A percentile compares a stretch with the other conserved stretches of the same genome.
Conservation (phyloP, 92 coral and sea anemone species). For the Epizoanthus scotinus region DNA sequence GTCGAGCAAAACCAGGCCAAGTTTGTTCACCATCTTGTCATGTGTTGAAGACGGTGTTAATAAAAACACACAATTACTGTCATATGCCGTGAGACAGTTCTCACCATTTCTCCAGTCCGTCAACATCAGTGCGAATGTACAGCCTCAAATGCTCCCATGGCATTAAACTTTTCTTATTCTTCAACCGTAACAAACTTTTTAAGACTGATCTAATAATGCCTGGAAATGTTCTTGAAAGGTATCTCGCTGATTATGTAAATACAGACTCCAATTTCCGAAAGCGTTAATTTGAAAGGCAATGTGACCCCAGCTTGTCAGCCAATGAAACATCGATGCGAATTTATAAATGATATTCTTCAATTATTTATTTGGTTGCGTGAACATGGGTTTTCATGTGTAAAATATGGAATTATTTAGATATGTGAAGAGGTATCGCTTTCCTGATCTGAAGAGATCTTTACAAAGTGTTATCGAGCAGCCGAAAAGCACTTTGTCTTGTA, state of each 20-base stretch:
- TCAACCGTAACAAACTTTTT: background rate
- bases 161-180: background rate
- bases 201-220: background rate
- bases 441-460: no score
- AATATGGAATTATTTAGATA: background rate
- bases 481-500: background rate
- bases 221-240: conserved; percentile 13
- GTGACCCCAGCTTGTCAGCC: conserved; percentile 16
- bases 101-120: conserved; percentile 21
- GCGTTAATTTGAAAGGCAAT: conserved; percentile 42
- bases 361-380: background rate
- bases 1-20: background rate
- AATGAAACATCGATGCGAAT: conserved; percentile 17
- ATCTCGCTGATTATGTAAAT: conserved; percentile 44
- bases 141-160: background rate
- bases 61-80: no score
- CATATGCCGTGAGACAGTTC: background rate
- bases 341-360: conserved; percentile 17
- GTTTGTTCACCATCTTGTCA: background rate
- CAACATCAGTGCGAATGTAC: background rate
- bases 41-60: background rate
- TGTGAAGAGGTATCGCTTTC: no score
- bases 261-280: conserved; percentile 3
- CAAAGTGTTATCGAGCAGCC: no score
- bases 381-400: background rate